These are phyloP conservation scores for Bombus confusus DNA, from an alignment of 1,140 invertebrate species.

Conservation along the genomic window DNA sequence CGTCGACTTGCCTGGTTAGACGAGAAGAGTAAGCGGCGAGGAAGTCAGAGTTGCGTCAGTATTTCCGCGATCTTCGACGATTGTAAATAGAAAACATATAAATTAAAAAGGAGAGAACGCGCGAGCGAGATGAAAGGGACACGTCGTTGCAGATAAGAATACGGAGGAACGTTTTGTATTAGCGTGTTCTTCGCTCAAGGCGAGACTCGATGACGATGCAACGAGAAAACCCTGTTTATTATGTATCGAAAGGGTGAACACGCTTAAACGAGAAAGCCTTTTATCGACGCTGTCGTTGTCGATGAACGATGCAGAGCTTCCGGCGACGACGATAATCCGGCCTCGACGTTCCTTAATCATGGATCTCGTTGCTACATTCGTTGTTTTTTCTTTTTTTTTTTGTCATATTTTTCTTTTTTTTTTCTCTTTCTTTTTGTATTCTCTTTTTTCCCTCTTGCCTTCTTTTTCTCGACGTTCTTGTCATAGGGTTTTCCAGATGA, in stretches of 20 bases:
- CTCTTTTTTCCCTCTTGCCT: not conserved
- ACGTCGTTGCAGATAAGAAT: no score
- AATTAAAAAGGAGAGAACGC: not conserved
- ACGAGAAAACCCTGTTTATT: conserved; percentile 23
- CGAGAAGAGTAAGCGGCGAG: not conserved
- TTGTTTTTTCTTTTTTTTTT: not conserved
- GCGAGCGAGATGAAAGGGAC: not conserved
- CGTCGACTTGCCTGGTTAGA: not conserved
- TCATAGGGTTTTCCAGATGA: not conserved
- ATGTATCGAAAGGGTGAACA: conserved; percentile 6
- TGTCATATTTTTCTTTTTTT: not conserved
- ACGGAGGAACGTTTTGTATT: not conserved
- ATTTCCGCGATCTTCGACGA: conserved; percentile 15
- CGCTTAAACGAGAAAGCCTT: conserved; percentile 18
- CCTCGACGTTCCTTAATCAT: conserved; percentile 48
- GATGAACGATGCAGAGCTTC: conserved; percentile 33
- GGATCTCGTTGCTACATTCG: conserved; percentile 40
- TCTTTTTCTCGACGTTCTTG: not conserved
- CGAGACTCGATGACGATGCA: conserved; percentile 19
- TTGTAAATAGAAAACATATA: conserved; percentile 35
- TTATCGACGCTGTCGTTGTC: conserved; percentile 32
- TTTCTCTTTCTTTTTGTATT: not conserved
- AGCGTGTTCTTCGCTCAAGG: conserved; percentile 9
- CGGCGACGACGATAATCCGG: conserved; percentile 39
- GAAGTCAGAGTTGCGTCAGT: conserved; percentile 14